phyloP scores from a whole-genome alignment of 2,888 invertebrate genomes.

The Xestia xanthographa region DNA sequence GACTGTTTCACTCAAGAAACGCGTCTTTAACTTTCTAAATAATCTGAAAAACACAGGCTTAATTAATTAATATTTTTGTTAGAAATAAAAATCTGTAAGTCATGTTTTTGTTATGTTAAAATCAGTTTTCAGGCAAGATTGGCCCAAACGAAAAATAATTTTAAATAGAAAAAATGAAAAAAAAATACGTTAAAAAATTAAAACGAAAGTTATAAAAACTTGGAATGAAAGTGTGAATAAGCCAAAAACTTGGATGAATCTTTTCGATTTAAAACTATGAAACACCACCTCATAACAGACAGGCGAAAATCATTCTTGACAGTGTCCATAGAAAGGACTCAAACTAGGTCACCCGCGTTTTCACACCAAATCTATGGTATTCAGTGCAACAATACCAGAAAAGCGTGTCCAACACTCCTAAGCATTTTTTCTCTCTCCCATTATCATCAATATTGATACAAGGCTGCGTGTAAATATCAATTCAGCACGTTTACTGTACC shows the following conservation, averaged over 20 bases:
- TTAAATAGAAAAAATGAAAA: too few relatives aligned
- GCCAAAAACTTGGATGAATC: background rate
- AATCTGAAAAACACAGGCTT: background rate
- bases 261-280: background rate
- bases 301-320: background rate
- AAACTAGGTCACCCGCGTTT: background rate
- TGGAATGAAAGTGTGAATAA: background rate
- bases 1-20: background rate
- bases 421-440: conserved; percentile 19
- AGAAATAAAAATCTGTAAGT: too few relatives aligned
- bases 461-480: conserved; percentile 77
- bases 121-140: too few relatives aligned
- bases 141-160: too few relatives aligned
- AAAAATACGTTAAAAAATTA: too few relatives aligned
- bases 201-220: too few relatives aligned
- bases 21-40: background rate
- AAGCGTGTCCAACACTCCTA: background rate
- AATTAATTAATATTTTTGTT: background rate
- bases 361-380: background rate
- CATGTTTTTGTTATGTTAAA: too few relatives aligned
- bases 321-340: too few relatives aligned
- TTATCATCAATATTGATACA: conserved; percentile 70
- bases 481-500: conserved; percentile 75
- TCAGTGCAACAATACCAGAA: background rate
- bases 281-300: background rate